Percentiles rank a stretch among this genome's conserved stretches.
Evolutionary conservation across 2,888 invertebrate species (phyloP).

Genomic region (Noctua pronuba): DNA sequence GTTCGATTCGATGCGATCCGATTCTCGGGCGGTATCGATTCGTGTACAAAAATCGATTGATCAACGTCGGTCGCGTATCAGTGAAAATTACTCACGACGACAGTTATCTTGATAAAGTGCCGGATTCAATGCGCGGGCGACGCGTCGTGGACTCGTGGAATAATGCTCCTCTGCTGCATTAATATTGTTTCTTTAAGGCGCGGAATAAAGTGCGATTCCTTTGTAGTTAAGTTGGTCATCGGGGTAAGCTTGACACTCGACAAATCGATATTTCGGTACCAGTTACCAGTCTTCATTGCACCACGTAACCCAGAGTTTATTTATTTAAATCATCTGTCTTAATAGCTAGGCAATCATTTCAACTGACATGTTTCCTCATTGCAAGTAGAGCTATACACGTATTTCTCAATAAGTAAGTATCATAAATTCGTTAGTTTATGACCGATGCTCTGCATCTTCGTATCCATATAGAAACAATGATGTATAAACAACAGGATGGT

Average conservation of each 20-base stretch:
- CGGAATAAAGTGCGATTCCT: slow-evolving; percentile 40
- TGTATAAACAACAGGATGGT: background rate
- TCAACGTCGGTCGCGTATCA: slow-evolving; percentile 83
- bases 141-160: slow-evolving; percentile 17
- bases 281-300: background rate
- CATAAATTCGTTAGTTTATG: background rate
- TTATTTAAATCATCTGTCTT: slow-evolving; percentile 23
- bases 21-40: slow-evolving; percentile 67
- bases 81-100: slow-evolving; percentile 82
- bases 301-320: background rate
- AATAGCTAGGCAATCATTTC: slow-evolving; percentile 1
- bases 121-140: slow-evolving; percentile 70
- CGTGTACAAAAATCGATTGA: slow-evolving; percentile 82
- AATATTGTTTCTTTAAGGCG: slow-evolving; percentile 57
- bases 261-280: slow-evolving; percentile 12
- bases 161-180: slow-evolving; percentile 58
- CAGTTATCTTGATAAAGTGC: slow-evolving; percentile 85
- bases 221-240: slow-evolving; percentile 36
- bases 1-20: slow-evolving; percentile 67
- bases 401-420: background rate
- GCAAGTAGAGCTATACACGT: background rate
- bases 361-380: background rate
- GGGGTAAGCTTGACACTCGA: slow-evolving; percentile 19
- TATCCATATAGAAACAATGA: background rate
- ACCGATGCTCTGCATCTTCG: background rate